These are phyloP conservation scores for Aspidoscelis tigris DNA, from an alignment of 2,113 vertebrate genomes.

Conservation along the genomic window DNA sequence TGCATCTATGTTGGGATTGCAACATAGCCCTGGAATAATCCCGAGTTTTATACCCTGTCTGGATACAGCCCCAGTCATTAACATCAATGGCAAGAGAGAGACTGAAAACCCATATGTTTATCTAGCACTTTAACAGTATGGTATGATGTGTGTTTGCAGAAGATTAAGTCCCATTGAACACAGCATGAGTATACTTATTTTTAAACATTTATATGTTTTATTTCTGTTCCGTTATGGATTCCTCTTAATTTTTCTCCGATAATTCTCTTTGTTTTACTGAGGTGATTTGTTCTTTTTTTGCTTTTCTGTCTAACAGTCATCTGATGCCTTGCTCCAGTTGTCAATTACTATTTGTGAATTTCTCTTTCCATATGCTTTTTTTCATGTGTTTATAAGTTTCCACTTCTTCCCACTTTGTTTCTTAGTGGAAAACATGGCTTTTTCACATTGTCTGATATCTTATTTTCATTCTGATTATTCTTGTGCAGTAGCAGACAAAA, in stretches of 20 bases:
- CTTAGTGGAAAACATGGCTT: neutral
- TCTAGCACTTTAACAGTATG: no score
- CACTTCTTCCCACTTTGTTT: neutral
- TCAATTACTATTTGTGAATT: neutral
- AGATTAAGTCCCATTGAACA: neutral
- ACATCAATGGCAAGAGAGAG: neutral
- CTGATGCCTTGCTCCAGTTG: neutral
- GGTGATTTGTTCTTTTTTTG: neutral
- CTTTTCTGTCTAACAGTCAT: neutral
- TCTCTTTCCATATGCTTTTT: neutral
- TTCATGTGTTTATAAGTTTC: neutral
- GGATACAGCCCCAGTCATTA: no score
- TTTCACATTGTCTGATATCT: neutral
- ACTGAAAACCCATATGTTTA: neutral
- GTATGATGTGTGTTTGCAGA: neutral
- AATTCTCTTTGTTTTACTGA: conserved; percentile 19
- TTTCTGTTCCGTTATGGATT: neutral
- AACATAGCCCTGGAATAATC: no score
- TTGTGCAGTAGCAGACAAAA: neutral
- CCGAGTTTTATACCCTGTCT: no score
- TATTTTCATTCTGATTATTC: conserved; percentile 8
- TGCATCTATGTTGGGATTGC: no score
- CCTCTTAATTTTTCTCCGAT: neutral
- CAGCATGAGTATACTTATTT: neutral
- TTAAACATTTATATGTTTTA: neutral